Percentiles rank a stretch among this genome's conserved stretches.
Evolutionary conservation across 2,113 vertebrate genomes (phyloP).

Genomic region (Podocnemis expansa): DNA sequence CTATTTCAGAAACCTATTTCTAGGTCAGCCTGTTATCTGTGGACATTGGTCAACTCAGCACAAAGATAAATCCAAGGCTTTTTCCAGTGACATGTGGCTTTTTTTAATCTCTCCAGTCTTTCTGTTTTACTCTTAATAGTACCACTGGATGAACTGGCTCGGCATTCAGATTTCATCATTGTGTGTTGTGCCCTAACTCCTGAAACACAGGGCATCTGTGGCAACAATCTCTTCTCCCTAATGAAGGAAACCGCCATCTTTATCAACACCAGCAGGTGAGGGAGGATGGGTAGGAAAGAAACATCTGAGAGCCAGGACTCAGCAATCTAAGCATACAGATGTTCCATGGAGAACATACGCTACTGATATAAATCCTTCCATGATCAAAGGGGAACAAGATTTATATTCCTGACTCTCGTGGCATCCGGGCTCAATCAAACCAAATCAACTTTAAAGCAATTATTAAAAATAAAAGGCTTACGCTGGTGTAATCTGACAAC

Average conservation of each 20-base stretch:
- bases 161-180: constrained; percentile 70
- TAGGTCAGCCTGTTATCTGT: background rate
- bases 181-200: constrained; percentile 68
- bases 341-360: constrained; percentile 17
- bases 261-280: constrained; percentile 75
- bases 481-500: constrained; percentile 46
- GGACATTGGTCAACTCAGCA: background rate
- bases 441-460: constrained; percentile 46
- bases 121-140: constrained; percentile 43
- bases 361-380: constrained; percentile 28
- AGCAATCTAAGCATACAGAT: fast-evolving
- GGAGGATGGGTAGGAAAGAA: background rate
- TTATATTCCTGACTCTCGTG: background rate
- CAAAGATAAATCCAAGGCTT: fast-evolving
- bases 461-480: constrained; percentile 40
- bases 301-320: background rate
- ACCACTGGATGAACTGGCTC: constrained; percentile 69
- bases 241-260: constrained; percentile 74
- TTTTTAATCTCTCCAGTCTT: background rate
- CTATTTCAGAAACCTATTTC: background rate
- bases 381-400: background rate
- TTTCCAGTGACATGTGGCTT: background rate
- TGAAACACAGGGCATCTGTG: constrained; percentile 71
- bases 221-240: constrained; percentile 72
- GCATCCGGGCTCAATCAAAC: background rate